Base-by-base conservation (phyloP, 1,140 invertebrate genomes). In the Heterodera schachtii region DNA sequence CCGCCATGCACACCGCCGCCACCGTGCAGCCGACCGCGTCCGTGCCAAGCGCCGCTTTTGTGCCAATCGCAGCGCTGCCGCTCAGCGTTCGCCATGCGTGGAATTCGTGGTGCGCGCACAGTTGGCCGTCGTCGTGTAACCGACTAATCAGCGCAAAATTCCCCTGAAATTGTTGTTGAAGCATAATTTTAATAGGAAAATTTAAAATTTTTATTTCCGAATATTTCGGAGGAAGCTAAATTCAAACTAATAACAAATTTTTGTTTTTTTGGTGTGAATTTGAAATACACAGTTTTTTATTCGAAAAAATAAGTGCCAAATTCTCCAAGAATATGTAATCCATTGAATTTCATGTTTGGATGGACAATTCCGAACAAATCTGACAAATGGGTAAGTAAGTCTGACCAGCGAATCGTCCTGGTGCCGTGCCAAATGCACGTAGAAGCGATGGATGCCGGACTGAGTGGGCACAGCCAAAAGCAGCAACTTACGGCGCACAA, bases 391-490 rank as follows among this genome's bases (percentile, higher is more conserved):
- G 52, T 8, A 11, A 52, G 16, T 11, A 52, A 52, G 16, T 52
- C 52, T 16, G 31, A 78, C 77, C 57, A 78, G 70, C 66, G 77
- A 78, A 70, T 78, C 77, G 16, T 78, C 77, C 5, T 70, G 52
- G 21, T 78, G 66, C 21, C 64, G 66, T 21, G 66, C 64, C 64
- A 64, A 78, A 31, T 78, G 77, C 47, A 78, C 41, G 43, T 78
- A 78, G 21, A 78, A 78, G 47, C 80, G 80, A 67, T 81, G 80
- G 49, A 81, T 64, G 31, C 73, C 74, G 47, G 74, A 69, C 67
- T 81, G 80, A 6, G 80, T 81, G 47, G 80, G 80, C 16, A 81
- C 73, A n/a, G 78, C n/a, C 44, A 81, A 19, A n/a, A 81, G 47
- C 21, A 81, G 66, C 44, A 71, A 46, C 41, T 75, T 75, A 47